These are phyloP conservation scores for Phyllotreta striolata DNA, from an alignment of 2,888 invertebrate species.

Conservation along the genomic window DNA sequence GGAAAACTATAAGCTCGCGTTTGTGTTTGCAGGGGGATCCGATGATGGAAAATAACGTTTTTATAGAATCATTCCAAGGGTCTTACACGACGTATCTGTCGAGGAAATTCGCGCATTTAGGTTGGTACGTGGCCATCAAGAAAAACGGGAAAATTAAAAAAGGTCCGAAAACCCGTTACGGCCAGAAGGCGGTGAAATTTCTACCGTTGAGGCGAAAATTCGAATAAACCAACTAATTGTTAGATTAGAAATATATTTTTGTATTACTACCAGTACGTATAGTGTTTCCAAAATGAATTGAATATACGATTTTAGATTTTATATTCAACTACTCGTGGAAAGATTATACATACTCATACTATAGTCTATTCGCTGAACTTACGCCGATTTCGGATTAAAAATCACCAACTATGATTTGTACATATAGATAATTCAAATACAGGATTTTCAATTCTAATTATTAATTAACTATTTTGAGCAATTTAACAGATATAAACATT, in stretches of 20 bases:
- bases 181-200: constrained; percentile 68
- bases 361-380: too few relatives aligned
- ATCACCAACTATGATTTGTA: too few relatives aligned
- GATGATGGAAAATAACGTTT: constrained; percentile 63
- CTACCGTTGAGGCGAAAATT: constrained; percentile 59
- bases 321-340: too few relatives aligned
- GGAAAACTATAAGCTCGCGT: not conserved
- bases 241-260: not conserved
- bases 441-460: too few relatives aligned
- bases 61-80: constrained; percentile 65
- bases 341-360: too few relatives aligned
- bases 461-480: too few relatives aligned
- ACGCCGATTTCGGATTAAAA: too few relatives aligned
- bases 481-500: too few relatives aligned
- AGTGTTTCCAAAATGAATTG: not conserved
- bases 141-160: constrained; percentile 68
- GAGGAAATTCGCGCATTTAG: constrained; percentile 64
- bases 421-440: too few relatives aligned
- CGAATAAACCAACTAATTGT: constrained; percentile 38
- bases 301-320: too few relatives aligned
- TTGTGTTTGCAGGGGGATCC: constrained; percentile 56
- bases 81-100: constrained; percentile 68
- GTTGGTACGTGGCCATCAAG: constrained; percentile 70
- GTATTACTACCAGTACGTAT: not conserved
- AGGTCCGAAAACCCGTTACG: constrained; percentile 65